A percentile compares a stretch with the other conserved stretches of the same genome.
These are phyloP conservation scores for Phyllotreta cruciferae DNA, from an alignment of 2,888 invertebrate species.

Conservation along the genomic window DNA sequence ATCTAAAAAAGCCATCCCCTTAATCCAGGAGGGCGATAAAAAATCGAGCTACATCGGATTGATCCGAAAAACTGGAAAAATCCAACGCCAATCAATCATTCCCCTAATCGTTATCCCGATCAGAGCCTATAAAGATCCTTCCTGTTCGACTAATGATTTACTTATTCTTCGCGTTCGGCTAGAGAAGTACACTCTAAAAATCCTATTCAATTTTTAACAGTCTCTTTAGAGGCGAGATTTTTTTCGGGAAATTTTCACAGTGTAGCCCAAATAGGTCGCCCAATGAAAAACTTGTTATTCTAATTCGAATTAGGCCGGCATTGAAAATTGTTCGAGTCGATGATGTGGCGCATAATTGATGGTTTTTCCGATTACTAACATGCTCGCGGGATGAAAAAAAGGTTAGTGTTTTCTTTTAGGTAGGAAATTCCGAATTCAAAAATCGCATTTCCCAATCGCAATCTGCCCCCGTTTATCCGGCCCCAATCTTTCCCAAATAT, in stretches of 20 bases:
- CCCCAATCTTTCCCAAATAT: too few relatives aligned
- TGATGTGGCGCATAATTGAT: conserved; percentile 1
- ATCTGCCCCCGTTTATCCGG: too few relatives aligned
- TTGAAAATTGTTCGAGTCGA: background rate
- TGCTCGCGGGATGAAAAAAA: background rate
- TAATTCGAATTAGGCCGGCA: conserved; percentile 10
- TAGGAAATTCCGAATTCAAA: too few relatives aligned
- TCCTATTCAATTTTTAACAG: too few relatives aligned
- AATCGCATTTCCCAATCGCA: too few relatives aligned
- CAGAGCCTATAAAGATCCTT: conserved; percentile 20
- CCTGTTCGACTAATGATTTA: conserved; percentile 24
- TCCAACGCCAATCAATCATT: conserved; percentile 21
- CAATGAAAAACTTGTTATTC: conserved; percentile 15
- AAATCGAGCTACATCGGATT: background rate
- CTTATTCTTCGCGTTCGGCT: conserved; percentile 7
- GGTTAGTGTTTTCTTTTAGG: too few relatives aligned
- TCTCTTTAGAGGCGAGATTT: too few relatives aligned
- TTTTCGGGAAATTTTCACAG: background rate
- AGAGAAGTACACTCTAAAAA: conserved; percentile 12
- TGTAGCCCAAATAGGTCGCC: background rate
- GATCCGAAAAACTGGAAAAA: conserved; percentile 9
- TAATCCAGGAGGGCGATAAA: conserved; percentile 3
- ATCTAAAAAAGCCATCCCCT: background rate
- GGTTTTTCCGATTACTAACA: background rate
- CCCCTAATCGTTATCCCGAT: conserved; percentile 22